Percentiles rank a stretch among this genome's conserved stretches.
Evolutionary conservation across 2,888 invertebrate species (phyloP).

Genomic region (Didymodactylos carnosus): DNA sequence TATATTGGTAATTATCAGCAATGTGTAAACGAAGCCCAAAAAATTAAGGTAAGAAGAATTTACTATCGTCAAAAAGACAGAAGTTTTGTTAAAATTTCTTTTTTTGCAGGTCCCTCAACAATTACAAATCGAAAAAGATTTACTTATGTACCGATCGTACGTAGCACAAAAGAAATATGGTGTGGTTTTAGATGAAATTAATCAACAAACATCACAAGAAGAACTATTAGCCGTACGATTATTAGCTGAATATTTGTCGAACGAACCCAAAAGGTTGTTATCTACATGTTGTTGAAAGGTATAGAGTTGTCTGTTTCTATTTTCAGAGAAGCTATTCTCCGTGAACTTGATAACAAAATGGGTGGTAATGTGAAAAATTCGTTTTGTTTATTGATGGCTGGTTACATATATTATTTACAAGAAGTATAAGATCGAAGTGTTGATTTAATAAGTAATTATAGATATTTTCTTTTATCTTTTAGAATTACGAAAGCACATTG

Average conservation of each 20-base stretch:
- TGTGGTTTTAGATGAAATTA: slow-evolving; percentile 70
- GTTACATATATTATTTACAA: slow-evolving; percentile 69
- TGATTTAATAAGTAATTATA: neutral
- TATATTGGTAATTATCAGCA: slow-evolving; percentile 88
- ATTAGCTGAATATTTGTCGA: slow-evolving; percentile 67
- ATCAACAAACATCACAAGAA: slow-evolving; percentile 47
- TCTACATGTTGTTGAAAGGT: too few relatives aligned
- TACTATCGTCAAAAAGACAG: too few relatives aligned
- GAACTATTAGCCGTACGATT: slow-evolving; percentile 61
- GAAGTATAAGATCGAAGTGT: too few relatives aligned
- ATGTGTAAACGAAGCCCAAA: slow-evolving; percentile 77
- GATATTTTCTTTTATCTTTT: slow-evolving; percentile 21
- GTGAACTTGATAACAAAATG: slow-evolving; percentile 55
- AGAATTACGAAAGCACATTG: slow-evolving; percentile 71
- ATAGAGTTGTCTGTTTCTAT: neutral
- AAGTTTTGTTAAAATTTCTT: too few relatives aligned
- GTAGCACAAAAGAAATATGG: slow-evolving; percentile 73
- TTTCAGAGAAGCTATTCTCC: slow-evolving; percentile 40
- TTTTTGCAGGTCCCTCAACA: slow-evolving; percentile 48
- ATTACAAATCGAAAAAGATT: slow-evolving; percentile 53
- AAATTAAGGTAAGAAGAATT: slow-evolving; percentile 59
- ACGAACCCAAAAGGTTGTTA: slow-evolving; percentile 49
- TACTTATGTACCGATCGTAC: slow-evolving; percentile 67
- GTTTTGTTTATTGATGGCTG: slow-evolving; percentile 54
- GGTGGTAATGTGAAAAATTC: slow-evolving; percentile 31